Evolutionary conservation across 2,797 vertebrate genomes (phyloP).

Genomic region (Enteromius unitaeniatus): DNA sequence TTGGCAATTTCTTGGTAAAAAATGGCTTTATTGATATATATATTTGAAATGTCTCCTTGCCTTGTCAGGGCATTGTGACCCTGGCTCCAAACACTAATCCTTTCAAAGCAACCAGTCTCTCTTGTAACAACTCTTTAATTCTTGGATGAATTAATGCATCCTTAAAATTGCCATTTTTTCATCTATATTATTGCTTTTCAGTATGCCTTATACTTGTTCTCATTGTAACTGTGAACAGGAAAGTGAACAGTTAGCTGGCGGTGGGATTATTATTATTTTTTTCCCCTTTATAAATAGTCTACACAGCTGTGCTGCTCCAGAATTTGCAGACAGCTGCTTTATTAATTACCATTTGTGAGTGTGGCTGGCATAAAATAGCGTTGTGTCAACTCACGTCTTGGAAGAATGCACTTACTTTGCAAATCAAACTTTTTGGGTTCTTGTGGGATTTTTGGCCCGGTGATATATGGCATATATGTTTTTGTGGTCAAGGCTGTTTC

Average conservation of each 20-base stretch:
- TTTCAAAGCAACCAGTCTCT: neutral
- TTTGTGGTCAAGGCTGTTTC: slow-evolving; percentile 16
- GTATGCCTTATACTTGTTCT: slow-evolving; percentile 50
- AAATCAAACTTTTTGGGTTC: slow-evolving; percentile 15
- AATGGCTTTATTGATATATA: neutral
- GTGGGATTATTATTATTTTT: slow-evolving; percentile 57
- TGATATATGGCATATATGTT: neutral
- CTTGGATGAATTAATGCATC: neutral
- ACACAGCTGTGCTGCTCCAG: slow-evolving; percentile 69
- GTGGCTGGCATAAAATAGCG: slow-evolving; percentile 51
- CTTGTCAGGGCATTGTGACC: slow-evolving; percentile 1
- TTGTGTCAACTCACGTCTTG: slow-evolving; percentile 36
- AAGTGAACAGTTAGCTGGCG: slow-evolving; percentile 57
- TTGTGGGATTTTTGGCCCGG: neutral
- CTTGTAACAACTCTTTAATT: neutral
- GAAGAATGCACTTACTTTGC: slow-evolving; percentile 51
- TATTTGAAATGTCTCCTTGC: neutral
- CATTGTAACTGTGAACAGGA: slow-evolving; percentile 56
- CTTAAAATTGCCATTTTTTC: neutral
- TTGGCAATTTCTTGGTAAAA: neutral
- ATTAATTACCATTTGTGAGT: slow-evolving; percentile 64
- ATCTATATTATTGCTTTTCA: slow-evolving; percentile 24
- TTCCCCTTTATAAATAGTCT: slow-evolving; percentile 66
- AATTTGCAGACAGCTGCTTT: slow-evolving; percentile 64
- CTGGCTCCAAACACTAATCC: neutral